phyloP scores from a whole-genome alignment of 1,140 invertebrate genomes.

The Trichonephila inaurata region DNA sequence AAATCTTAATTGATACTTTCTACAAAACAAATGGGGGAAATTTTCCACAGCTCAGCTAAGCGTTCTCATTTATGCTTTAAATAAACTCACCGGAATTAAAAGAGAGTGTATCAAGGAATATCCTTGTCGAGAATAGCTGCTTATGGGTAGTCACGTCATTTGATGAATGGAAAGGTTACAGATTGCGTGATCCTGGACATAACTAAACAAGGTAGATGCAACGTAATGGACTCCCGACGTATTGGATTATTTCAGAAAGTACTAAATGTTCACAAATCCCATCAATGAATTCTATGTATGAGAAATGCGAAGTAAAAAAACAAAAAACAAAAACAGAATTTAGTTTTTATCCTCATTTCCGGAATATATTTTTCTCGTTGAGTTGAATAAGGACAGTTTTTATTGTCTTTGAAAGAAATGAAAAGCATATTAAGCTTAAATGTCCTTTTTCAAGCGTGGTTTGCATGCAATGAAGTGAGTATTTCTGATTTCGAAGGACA shows the following conservation, averaged over 20 bases:
- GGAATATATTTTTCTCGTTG: no score
- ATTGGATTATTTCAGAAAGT: background rate
- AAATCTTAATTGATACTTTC: no score
- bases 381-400: no score
- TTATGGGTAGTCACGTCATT: background rate
- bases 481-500: no score
- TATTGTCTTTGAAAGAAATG: no score
- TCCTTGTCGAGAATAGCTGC: background rate
- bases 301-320: no score
- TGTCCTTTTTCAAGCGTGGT: no score
- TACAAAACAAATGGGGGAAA: no score
- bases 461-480: no score
- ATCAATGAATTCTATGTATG: background rate
- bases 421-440: no score
- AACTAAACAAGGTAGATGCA: background rate
- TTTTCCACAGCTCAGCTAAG: background rate
- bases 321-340: no score
- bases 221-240: background rate
- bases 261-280: background rate
- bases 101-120: background rate
- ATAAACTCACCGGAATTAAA: background rate
- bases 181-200: background rate
- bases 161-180: constrained; percentile 26
- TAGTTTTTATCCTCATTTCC: no score
- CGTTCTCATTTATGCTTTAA: background rate